These are phyloP conservation scores for Platycnemis pennipes DNA, from an alignment of 2,888 invertebrate species.

Conservation along the genomic window DNA sequence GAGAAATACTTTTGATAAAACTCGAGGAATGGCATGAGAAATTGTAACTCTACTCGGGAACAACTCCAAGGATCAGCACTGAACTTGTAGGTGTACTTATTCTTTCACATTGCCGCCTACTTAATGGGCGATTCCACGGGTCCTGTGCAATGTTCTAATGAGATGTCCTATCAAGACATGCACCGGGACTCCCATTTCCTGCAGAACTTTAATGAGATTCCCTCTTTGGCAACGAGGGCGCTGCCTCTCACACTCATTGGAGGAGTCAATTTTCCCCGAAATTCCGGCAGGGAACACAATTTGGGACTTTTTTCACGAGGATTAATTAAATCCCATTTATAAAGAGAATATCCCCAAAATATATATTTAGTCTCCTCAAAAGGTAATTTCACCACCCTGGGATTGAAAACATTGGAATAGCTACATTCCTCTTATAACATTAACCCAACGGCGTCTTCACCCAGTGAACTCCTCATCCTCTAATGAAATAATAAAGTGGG, in stretches of 20 bases:
- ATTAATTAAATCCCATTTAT: neutral
- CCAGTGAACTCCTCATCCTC: no score
- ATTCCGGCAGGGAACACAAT: neutral
- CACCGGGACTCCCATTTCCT: neutral
- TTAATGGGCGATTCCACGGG: slow-evolving; percentile 3
- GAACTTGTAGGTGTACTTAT: neutral
- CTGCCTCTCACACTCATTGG: neutral
- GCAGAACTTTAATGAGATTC: slow-evolving; percentile 12
- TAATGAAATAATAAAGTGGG: no score
- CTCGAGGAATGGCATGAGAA: neutral
- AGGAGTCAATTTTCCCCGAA: neutral
- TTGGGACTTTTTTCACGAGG: neutral
- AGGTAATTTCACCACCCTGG: neutral
- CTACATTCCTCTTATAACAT: neutral
- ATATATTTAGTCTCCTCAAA: neutral
- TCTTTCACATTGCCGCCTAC: neutral
- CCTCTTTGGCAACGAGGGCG: neutral
- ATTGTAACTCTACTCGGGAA: neutral
- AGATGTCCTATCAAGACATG: neutral
- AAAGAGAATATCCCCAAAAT: neutral
- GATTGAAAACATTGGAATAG: neutral
- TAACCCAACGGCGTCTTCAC: neutral
- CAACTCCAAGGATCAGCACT: neutral
- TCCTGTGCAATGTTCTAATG: neutral
- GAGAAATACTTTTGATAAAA: neutral